Evolutionary conservation across 2,113 vertebrate species (phyloP).

Genomic region (Manacus vitellinus): DNA sequence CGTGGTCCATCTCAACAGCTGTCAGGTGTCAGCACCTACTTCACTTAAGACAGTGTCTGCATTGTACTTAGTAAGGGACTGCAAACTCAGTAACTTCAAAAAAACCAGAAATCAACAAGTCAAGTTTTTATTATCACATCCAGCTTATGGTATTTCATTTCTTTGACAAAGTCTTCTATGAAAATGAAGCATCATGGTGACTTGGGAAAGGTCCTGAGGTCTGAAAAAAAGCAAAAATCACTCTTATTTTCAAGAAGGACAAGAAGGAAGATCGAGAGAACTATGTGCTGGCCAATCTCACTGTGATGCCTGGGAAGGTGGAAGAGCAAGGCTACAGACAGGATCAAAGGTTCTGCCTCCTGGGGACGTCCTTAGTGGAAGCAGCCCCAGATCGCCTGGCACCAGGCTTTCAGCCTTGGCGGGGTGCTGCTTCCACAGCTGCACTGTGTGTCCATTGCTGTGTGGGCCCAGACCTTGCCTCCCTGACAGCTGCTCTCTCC

Average conservation of each 20-base stretch:
- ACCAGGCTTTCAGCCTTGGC: background rate
- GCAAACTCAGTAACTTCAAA: background rate
- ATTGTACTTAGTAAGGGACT: background rate
- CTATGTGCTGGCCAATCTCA: background rate
- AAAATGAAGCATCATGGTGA: background rate
- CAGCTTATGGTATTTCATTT: background rate
- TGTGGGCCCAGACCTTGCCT: background rate
- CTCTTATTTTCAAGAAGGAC: background rate
- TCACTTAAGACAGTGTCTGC: background rate
- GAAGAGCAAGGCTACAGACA: background rate
- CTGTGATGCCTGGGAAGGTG: background rate
- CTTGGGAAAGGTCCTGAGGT: background rate
- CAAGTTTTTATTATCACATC: background rate
- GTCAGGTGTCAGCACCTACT: background rate
- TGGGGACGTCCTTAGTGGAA: background rate
- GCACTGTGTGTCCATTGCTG: rapidly evolving
- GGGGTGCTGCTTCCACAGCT: background rate
- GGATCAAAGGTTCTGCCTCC: background rate
- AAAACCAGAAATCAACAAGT: background rate
- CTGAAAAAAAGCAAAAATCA: background rate
- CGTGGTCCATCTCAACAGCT: background rate
- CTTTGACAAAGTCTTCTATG: background rate
- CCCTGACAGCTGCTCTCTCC: background rate
- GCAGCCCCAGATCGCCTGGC: background rate
- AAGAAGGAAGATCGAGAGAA: background rate